A percentile compares a stretch with the other conserved stretches of the same genome.
These are phyloP conservation scores for Phalacrocorax aristotelis DNA, from an alignment of 2,113 vertebrate genomes.

Conservation along the genomic window DNA sequence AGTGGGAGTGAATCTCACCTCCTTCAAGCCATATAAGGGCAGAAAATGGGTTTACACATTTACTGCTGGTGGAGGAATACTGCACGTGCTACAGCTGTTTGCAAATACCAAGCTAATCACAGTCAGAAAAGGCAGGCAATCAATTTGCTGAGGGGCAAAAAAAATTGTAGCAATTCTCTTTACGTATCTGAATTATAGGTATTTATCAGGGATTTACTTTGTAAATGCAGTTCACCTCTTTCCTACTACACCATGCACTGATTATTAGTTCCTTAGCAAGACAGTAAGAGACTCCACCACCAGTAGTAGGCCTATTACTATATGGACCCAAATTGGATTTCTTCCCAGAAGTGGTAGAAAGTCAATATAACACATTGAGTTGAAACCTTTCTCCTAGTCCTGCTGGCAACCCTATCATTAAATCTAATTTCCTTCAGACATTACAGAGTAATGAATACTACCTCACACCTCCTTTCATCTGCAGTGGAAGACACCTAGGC, in stretches of 20 bases:
- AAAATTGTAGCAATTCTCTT: neutral
- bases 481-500: neutral
- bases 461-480: neutral
- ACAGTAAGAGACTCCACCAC: neutral
- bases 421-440: slow-evolving; percentile 18
- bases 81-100: neutral
- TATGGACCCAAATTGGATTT: neutral
- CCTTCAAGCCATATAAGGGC: neutral
- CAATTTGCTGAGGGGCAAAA: neutral
- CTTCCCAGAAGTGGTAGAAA: slow-evolving; percentile 8
- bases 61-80: neutral
- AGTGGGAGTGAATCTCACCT: neutral
- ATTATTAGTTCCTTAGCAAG: neutral
- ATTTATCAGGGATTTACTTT: neutral
- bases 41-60: neutral
- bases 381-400: neutral
- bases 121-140: neutral
- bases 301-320: neutral
- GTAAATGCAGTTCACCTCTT: neutral
- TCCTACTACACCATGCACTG: neutral
- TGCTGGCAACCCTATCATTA: slow-evolving; percentile 17
- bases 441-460: neutral
- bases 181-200: neutral
- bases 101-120: neutral
- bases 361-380: neutral